Percentiles rank a stretch among this genome's conserved stretches.
These are phyloP conservation scores for Xylocopa sonorina DNA, from an alignment of 1,140 invertebrate species.

Conservation along the genomic window DNA sequence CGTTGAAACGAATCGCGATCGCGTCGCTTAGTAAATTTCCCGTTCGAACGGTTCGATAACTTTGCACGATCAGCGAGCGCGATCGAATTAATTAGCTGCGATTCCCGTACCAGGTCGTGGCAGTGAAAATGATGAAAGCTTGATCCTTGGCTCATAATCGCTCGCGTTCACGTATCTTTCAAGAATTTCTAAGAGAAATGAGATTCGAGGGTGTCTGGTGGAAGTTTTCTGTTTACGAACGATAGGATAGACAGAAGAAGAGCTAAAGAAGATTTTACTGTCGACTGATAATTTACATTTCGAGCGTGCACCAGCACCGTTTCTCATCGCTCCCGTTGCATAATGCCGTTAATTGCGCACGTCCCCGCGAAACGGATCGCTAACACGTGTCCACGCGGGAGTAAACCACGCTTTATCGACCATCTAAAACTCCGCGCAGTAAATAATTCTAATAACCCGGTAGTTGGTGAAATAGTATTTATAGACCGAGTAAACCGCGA, in stretches of 20 bases:
- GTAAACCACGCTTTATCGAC: slow-evolving; percentile 29
- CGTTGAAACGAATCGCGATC: slow-evolving; percentile 6
- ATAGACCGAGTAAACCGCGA: background rate
- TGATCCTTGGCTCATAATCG: too few species aligned
- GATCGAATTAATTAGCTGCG: background rate
- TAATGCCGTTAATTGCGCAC: slow-evolving; percentile 33
- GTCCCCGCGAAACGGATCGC: slow-evolving; percentile 12
- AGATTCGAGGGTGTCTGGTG: too few species aligned
- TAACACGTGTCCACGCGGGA: slow-evolving; percentile 3
- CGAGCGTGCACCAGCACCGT: too few species aligned
- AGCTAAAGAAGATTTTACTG: background rate
- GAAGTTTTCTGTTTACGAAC: too few species aligned
- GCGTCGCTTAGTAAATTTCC: background rate
- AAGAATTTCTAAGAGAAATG: too few species aligned
- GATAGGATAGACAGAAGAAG: too few species aligned
- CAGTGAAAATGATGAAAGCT: too few species aligned
- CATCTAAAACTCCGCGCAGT: slow-evolving; percentile 14
- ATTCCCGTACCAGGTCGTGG: too few species aligned
- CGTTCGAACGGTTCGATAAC: background rate
- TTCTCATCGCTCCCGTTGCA: background rate
- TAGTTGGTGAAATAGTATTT: background rate
- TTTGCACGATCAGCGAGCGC: background rate
- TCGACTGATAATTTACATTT: background rate
- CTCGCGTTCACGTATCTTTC: too few species aligned
- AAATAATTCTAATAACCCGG: slow-evolving; percentile 23